A percentile compares a stretch with the other conserved stretches of the same genome.
Evolutionary conservation across 2,113 vertebrate species (phyloP).

Genomic region (Scopus umbretta): DNA sequence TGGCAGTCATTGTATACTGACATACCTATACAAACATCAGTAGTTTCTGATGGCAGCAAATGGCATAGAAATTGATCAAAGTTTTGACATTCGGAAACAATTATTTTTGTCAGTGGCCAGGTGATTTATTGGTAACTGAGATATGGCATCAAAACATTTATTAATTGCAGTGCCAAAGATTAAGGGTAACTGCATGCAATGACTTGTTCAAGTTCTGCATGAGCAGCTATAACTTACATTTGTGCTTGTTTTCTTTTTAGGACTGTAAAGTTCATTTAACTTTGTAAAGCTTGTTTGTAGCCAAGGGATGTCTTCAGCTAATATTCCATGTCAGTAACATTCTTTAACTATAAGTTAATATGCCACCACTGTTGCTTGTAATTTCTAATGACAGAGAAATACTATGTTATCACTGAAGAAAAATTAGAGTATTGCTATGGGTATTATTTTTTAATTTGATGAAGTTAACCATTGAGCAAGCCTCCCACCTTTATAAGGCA

Average conservation of each 20-base stretch:
- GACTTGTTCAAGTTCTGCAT: background rate
- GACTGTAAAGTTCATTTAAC: background rate
- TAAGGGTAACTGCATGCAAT: background rate
- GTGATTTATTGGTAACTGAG: background rate
- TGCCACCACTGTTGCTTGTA: background rate
- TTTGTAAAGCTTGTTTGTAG: background rate
- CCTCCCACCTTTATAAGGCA: background rate
- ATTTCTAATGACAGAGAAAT: background rate
- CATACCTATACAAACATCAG: background rate
- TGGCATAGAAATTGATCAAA: background rate
- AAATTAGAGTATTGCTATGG: background rate
- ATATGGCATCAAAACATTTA: background rate
- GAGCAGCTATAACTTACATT: background rate
- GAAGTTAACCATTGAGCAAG: background rate
- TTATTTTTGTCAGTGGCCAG: background rate
- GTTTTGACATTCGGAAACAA: background rate
- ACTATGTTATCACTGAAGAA: background rate
- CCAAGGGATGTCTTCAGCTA: background rate
- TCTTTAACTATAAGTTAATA: background rate
- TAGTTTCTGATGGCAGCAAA: background rate
- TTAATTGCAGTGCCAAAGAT: background rate
- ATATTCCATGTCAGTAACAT: background rate
- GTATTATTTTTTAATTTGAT: background rate
- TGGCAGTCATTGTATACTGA: background rate
- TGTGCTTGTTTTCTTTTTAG: background rate